phyloP scores from a whole-genome alignment of 2,888 invertebrate species.

The Taphrorychus bicolor region DNA sequence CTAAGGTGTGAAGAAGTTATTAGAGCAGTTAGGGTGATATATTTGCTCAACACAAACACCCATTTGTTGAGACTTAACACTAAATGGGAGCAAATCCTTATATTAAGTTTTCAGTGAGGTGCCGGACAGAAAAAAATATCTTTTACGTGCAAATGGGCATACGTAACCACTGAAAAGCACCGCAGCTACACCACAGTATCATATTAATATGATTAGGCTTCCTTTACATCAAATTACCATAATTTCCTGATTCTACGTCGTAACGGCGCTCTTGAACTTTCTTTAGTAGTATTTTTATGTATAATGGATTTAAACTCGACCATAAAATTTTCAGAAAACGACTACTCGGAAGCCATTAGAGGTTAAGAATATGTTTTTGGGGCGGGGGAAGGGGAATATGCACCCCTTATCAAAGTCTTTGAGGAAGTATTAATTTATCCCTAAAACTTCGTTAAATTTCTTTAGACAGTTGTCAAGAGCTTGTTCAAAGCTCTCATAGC shows the following conservation, averaged over 20 bases:
- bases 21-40: constrained; percentile 33
- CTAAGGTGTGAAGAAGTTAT: constrained; percentile 38
- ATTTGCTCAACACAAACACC: constrained; percentile 26
- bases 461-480: no score
- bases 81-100: constrained; percentile 23
- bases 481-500: no score
- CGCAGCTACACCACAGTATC: constrained; percentile 15
- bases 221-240: constrained; percentile 32
- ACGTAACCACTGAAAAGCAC: constrained; percentile 15
- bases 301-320: constrained; percentile 12
- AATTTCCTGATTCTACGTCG: constrained; percentile 33
- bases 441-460: no score
- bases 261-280: constrained; percentile 32
- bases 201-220: constrained; percentile 36
- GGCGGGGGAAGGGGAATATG: not conserved
- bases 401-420: not conserved
- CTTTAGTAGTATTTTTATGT: constrained; percentile 29
- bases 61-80: constrained; percentile 26
- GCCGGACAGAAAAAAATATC: not conserved
- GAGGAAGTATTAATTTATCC: no score
- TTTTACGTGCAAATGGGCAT: constrained; percentile 6
- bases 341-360: not conserved
- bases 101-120: constrained; percentile 12
- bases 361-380: constrained; percentile 4
- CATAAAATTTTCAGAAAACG: constrained; percentile 24